These are phyloP conservation scores for Phataginus tricuspis DNA, from an alignment of 2,797 vertebrate species.

Conservation along the genomic window DNA sequence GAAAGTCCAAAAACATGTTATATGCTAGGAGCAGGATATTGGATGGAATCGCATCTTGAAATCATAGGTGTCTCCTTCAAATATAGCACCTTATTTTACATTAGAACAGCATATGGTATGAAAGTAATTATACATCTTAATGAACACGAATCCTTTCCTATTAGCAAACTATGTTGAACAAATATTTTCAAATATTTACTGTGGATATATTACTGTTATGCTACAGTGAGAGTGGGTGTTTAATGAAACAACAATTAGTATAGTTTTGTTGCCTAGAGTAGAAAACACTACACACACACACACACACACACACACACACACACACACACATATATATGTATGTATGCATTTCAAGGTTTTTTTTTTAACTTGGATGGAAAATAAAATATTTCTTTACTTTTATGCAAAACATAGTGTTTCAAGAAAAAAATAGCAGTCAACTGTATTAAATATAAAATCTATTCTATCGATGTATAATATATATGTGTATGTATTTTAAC, in stretches of 20 bases:
- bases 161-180: constrained; percentile 67
- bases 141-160: constrained; percentile 52
- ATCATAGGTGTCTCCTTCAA: constrained; percentile 64
- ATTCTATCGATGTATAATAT: neutral
- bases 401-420: neutral
- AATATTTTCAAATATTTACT: constrained; percentile 78
- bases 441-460: neutral
- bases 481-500: neutral
- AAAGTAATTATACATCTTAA: constrained; percentile 76
- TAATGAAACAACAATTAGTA: constrained; percentile 58
- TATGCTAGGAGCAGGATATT: neutral
- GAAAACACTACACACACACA: neutral
- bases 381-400: neutral
- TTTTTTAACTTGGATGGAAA: neutral
- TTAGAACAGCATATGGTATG: constrained; percentile 73
- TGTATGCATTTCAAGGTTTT: too few species aligned
- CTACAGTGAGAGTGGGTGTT: constrained; percentile 55
- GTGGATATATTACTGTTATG: constrained; percentile 17
- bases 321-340: too few species aligned
- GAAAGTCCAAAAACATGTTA: constrained; percentile 5
- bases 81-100: constrained; percentile 66
- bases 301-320: too few species aligned
- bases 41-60: constrained; percentile 41
- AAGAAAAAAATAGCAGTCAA: neutral
- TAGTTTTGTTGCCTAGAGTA: constrained; percentile 13